phyloP scores from a whole-genome alignment of 2,113 vertebrate species.

The Corvus cornix region DNA sequence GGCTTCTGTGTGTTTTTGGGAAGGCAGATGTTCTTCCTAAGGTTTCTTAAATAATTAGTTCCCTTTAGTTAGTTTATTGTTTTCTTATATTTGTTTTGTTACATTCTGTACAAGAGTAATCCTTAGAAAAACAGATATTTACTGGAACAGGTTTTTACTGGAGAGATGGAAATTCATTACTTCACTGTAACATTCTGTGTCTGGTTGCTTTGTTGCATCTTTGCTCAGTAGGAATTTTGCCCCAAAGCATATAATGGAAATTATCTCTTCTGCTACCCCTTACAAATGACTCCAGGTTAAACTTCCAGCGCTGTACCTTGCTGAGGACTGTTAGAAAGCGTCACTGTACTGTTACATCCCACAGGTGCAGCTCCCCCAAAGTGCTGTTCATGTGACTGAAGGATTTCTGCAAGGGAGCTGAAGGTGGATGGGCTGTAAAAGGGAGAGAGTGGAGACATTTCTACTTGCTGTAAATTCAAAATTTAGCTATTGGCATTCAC shows the following conservation, averaged over 20 bases:
- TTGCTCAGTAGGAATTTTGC: neutral
- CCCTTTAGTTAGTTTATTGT: neutral
- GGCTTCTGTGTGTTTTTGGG: neutral
- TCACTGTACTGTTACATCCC: neutral
- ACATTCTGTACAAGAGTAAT: neutral
- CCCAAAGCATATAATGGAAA: neutral
- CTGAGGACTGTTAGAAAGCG: neutral
- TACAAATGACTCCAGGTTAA: neutral
- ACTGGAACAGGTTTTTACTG: neutral
- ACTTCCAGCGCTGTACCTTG: neutral
- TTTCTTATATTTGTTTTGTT: neutral
- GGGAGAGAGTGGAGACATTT: neutral
- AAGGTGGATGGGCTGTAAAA: neutral
- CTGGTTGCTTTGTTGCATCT: neutral
- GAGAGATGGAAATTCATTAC: neutral
- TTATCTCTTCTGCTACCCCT: neutral
- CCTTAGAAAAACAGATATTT: neutral
- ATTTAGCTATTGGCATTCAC: neutral
- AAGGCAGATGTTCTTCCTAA: neutral
- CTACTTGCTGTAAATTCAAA: neutral
- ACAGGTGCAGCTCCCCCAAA: neutral
- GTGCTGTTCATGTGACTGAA: neutral
- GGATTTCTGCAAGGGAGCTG: neutral
- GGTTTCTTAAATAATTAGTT: neutral
- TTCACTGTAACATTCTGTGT: neutral